These are phyloP conservation scores for Pyrgus malvae DNA, from an alignment of 2,888 invertebrate genomes.

Conservation along the genomic window DNA sequence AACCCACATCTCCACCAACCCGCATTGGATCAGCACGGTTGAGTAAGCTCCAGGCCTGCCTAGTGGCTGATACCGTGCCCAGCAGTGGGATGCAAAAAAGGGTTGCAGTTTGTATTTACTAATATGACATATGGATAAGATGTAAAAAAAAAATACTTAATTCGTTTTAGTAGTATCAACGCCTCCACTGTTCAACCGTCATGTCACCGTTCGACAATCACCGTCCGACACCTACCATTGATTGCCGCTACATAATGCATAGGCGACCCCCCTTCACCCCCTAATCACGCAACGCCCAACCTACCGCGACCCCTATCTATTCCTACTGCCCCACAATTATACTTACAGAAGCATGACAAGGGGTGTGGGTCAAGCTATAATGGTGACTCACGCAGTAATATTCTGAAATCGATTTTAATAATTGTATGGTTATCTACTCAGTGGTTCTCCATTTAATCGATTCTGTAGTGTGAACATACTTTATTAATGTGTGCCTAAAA, in stretches of 20 bases:
- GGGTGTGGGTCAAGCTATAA: background rate
- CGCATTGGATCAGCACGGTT: no score
- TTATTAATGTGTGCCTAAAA: background rate
- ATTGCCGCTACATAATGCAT: conserved; percentile 79
- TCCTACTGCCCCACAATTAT: background rate
- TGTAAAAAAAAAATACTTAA: background rate
- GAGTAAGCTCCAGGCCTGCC: no score
- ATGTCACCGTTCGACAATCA: conserved; percentile 55
- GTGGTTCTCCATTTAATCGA: conserved; percentile 15
- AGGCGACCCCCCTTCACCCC: conserved; percentile 48
- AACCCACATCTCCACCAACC: no score
- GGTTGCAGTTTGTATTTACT: no score
- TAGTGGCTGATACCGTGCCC: no score
- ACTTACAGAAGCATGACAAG: background rate
- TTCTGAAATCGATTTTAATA: conserved; percentile 24
- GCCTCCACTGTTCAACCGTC: conserved; percentile 37
- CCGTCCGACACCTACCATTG: conserved; percentile 69
- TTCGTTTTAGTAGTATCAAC: background rate
- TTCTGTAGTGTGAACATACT: background rate
- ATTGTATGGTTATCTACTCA: conserved; percentile 9
- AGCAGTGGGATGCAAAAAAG: no score
- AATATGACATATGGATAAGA: no score
- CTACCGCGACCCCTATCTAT: conserved; percentile 36
- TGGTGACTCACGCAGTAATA: conserved; percentile 2
- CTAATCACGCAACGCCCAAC: conserved; percentile 56